Percentiles rank a stretch among this genome's conserved stretches.
Conservation (phyloP, 2,888 invertebrate species). For the Ornithoptera alexandrae region DNA sequence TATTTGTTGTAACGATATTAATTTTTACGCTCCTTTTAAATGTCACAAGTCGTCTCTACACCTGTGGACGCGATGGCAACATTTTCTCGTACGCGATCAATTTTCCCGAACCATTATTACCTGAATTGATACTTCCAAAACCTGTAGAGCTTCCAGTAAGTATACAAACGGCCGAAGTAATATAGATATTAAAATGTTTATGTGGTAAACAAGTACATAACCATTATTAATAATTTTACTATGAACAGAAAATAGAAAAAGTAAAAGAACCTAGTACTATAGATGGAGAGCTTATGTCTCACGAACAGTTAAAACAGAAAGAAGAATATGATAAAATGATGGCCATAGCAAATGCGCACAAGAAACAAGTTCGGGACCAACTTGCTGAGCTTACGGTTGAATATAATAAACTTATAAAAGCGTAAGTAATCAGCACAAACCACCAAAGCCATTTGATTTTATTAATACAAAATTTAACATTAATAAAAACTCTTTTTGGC, state of each 20-base stretch:
- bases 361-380: conserved; percentile 77
- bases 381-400: conserved; percentile 78
- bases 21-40: background rate
- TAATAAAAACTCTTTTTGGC: background rate
- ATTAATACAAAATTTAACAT: no score
- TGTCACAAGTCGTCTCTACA: conserved; percentile 66
- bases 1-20: background rate
- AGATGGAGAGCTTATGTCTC: conserved; percentile 70
- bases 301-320: conserved; percentile 85
- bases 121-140: conserved; percentile 34
- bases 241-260: conserved; percentile 45
- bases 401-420: conserved; percentile 78
- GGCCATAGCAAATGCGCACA: conserved; percentile 82
- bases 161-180: conserved; percentile 10
- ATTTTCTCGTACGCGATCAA: conserved; percentile 84
- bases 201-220: background rate
- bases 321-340: conserved; percentile 83
- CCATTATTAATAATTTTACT: background rate
- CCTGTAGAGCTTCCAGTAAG: conserved; percentile 47
- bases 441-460: background rate
- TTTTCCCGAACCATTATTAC: conserved; percentile 58
- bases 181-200: background rate
- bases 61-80: conserved; percentile 88
- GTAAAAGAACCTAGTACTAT: conserved; percentile 60
- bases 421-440: conserved; percentile 53